Conservation (phyloP, 2,888 invertebrate species). For the Pyrrhosoma nymphula region DNA sequence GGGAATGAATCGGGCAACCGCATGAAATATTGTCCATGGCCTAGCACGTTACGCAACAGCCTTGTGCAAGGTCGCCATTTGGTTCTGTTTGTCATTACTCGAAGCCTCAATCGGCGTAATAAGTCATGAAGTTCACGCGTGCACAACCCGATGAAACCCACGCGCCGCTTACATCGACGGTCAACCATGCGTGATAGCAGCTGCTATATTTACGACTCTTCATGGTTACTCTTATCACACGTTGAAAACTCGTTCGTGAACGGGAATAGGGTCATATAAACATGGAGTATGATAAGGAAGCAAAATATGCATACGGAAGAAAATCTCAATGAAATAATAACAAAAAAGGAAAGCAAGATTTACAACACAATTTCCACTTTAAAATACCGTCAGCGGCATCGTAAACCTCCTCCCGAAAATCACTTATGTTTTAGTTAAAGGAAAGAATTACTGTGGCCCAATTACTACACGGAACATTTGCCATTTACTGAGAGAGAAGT, state of each 20-base stretch:
- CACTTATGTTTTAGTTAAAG: too few relatives aligned
- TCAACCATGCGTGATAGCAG: background rate
- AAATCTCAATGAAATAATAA: background rate
- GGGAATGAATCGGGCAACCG: background rate
- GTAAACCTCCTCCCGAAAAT: too few relatives aligned
- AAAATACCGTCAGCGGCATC: too few relatives aligned
- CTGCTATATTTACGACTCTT: background rate
- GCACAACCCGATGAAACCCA: background rate
- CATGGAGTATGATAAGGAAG: background rate
- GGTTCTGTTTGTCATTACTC: background rate
- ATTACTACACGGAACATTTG: too few relatives aligned
- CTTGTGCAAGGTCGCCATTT: background rate
- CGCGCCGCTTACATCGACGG: background rate
- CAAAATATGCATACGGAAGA: background rate
- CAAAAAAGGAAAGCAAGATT: background rate
- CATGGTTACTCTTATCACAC: background rate
- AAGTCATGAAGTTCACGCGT: background rate
- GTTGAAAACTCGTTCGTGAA: background rate
- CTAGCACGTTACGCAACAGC: background rate
- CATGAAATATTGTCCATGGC: background rate
- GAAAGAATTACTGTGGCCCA: too few relatives aligned
- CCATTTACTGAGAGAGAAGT: too few relatives aligned
- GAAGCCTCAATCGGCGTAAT: background rate
- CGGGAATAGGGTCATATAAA: background rate
- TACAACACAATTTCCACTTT: too few relatives aligned